Evolutionary conservation across 2,888 invertebrate genomes (phyloP).

Genomic region (Bugula neritina): DNA sequence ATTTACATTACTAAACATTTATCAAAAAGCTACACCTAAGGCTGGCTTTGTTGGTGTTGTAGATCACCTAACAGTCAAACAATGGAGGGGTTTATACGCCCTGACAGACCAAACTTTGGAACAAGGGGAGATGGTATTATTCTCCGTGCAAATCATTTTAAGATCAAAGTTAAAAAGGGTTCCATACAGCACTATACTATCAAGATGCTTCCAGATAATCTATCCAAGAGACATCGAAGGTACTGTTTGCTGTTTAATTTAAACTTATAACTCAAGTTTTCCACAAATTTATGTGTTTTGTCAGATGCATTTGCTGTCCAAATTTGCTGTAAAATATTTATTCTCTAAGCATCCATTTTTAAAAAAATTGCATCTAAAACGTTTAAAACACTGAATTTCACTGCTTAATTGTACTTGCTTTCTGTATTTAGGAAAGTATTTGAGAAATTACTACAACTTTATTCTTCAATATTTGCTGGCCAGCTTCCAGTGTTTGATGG

Average conservation of each 20-base stretch:
- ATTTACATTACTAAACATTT: no score
- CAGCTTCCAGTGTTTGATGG: slow-evolving; percentile 98
- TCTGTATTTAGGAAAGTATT: slow-evolving; percentile 96
- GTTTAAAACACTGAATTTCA: no score
- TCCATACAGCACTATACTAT: slow-evolving; percentile 99
- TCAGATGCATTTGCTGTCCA: no score
- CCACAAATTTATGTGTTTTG: no score
- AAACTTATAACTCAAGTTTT: no score
- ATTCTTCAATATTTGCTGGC: slow-evolving; percentile 83
- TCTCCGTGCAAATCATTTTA: slow-evolving; percentile 97
- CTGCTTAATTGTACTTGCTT: no score
- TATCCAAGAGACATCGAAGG: slow-evolving; percentile 84
- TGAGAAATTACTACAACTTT: slow-evolving; percentile 96
- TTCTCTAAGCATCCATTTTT: no score
- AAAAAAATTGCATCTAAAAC: no score
- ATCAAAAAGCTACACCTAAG: no score
- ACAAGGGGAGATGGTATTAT: slow-evolving; percentile 92
- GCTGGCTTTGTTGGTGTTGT: no score
- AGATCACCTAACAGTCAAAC: no score
- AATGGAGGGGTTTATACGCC: slow-evolving; percentile 40
- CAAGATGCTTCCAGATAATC: slow-evolving; percentile 97
- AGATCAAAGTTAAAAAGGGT: slow-evolving; percentile 94
- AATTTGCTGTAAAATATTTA: no score
- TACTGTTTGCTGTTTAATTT: slow-evolving; percentile 35
- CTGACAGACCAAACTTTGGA: slow-evolving; percentile 79